Conservation (phyloP, 2,888 invertebrate species). For the Pterostichus madidus region DNA sequence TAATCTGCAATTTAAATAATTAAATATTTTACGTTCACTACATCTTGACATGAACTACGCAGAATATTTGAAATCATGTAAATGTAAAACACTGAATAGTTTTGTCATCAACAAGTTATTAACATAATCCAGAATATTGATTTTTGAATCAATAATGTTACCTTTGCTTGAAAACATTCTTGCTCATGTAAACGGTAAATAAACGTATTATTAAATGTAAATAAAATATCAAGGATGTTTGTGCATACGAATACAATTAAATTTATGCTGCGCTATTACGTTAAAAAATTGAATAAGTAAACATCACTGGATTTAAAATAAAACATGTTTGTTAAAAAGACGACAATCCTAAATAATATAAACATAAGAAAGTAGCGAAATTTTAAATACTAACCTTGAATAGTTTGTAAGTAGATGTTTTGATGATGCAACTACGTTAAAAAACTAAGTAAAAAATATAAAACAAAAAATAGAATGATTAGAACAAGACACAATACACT, state of each 20-base stretch:
- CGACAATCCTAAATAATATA: slow-evolving; percentile 29
- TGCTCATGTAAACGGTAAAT: slow-evolving; percentile 4
- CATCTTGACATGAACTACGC: slow-evolving; percentile 14
- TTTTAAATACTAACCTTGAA: slow-evolving; percentile 52
- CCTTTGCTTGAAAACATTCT: neutral
- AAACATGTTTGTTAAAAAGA: slow-evolving; percentile 38
- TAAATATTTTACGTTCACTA: neutral
- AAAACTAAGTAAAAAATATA: slow-evolving; percentile 12
- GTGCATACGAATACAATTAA: too few species aligned
- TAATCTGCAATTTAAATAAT: too few species aligned
- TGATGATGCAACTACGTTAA: slow-evolving; percentile 53
- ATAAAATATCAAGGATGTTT: too few species aligned
- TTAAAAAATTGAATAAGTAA: neutral
- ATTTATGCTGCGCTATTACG: too few species aligned
- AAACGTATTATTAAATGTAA: neutral
- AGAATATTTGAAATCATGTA: slow-evolving; percentile 6
- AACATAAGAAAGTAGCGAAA: slow-evolving; percentile 39
- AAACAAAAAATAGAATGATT: slow-evolving; percentile 11
- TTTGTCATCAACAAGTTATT: slow-evolving; percentile 44
- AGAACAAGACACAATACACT: slow-evolving; percentile 30
- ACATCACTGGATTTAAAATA: slow-evolving; percentile 10
- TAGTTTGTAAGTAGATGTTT: neutral
- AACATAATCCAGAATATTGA: slow-evolving; percentile 49
- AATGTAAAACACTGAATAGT: slow-evolving; percentile 46
- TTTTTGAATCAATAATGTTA: slow-evolving; percentile 47